These are phyloP conservation scores for Diacarnus erythraeanus DNA, from an alignment of 37 sponge, comb jelly and placozoan species.

Conservation along the genomic window DNA sequence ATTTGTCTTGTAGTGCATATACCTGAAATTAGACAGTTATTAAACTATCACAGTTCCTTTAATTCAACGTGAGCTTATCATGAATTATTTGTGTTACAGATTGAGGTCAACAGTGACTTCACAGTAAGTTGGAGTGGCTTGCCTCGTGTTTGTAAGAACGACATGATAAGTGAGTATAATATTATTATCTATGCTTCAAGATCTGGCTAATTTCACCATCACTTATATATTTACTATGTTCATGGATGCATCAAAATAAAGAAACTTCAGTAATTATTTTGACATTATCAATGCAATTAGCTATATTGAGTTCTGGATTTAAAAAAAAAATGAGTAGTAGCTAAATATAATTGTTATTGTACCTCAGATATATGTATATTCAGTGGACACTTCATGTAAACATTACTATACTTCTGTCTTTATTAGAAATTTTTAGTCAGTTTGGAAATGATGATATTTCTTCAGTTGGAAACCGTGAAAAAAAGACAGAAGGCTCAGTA, in stretches of 20 bases:
- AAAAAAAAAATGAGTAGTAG: too few relatives aligned
- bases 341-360: background rate
- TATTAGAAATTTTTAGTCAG: background rate
- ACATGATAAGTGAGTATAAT: slow-evolving; percentile 22
- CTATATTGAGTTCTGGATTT: too few relatives aligned
- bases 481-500: background rate
- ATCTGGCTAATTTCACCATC: too few relatives aligned
- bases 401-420: background rate
- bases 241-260: too few relatives aligned
- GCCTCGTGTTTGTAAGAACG: slow-evolving; percentile 42
- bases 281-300: too few relatives aligned
- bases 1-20: background rate
- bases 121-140: slow-evolving; percentile 43
- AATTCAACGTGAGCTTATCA: background rate
- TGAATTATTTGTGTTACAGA: background rate
- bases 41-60: too few relatives aligned
- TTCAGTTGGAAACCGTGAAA: background rate
- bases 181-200: too few relatives aligned
- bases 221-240: too few relatives aligned
- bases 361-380: too few relatives aligned
- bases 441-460: background rate
- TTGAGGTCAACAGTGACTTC: slow-evolving; percentile 17
- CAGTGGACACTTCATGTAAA: too few relatives aligned
- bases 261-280: too few relatives aligned
- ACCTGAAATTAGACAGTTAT: too few relatives aligned